Conservation (phyloP, 2,888 invertebrate genomes). For the Neoitamus cyanurus region DNA sequence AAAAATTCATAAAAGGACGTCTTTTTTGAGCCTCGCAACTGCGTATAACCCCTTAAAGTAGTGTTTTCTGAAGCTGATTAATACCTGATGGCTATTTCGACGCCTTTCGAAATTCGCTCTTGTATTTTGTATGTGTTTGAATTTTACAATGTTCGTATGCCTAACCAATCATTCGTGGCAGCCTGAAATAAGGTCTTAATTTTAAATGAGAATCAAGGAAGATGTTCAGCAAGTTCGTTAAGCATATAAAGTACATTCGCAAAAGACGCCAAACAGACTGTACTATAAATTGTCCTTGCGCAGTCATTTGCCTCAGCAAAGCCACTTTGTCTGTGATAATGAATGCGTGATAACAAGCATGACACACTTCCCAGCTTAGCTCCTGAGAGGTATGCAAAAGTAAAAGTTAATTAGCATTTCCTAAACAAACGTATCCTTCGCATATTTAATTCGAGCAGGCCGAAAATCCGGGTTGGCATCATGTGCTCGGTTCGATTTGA, state of each 20-base stretch:
- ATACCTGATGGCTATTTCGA: no score
- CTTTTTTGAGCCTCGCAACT: no score
- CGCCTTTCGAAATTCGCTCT: no score
- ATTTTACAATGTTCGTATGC: no score
- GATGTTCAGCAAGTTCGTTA: no score
- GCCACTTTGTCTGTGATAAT: background rate
- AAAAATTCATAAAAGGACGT: no score
- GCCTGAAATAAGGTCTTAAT: no score
- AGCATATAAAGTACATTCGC: background rate
- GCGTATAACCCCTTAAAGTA: no score
- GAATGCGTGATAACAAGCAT: background rate
- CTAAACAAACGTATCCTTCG: slow-evolving; percentile 22
- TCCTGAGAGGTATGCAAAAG: background rate
- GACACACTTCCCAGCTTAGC: background rate
- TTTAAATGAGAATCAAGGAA: no score
- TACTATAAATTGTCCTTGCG: background rate
- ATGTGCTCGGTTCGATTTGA: background rate
- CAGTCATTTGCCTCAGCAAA: background rate
- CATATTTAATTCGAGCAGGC: background rate
- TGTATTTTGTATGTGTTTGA: no score
- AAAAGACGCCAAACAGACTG: background rate
- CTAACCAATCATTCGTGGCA: no score
- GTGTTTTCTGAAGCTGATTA: no score
- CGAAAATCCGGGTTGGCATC: background rate
- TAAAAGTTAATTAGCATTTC: background rate